Conservation (phyloP, 2,113 vertebrate species). For the Hippocampus mohnikei region DNA sequence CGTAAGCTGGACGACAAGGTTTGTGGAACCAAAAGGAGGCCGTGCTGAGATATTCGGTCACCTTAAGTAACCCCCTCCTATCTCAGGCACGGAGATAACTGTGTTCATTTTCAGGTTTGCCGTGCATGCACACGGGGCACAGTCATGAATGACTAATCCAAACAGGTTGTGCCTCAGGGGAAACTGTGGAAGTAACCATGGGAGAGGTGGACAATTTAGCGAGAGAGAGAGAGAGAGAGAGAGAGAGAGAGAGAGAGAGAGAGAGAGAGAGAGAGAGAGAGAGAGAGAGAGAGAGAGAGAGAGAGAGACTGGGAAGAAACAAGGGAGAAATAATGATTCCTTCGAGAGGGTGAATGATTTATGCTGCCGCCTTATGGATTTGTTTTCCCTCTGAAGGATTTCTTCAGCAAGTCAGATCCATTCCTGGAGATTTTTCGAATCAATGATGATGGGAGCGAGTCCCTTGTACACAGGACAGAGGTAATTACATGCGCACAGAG, state of each 20-base stretch:
- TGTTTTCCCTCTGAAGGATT: slow-evolving; percentile 80
- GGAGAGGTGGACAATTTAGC: slow-evolving; percentile 38
- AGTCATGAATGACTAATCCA: slow-evolving; percentile 61
- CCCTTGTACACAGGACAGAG: slow-evolving; percentile 96
- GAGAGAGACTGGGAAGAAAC: slow-evolving; percentile 15
- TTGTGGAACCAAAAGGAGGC: slow-evolving; percentile 28
- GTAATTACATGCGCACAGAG: slow-evolving; percentile 56
- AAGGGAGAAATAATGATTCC: slow-evolving; percentile 35
- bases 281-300: slow-evolving; percentile 12
- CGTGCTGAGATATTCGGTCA: slow-evolving; percentile 37
- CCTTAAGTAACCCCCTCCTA: slow-evolving; percentile 29
- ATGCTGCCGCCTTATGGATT: slow-evolving; percentile 31
- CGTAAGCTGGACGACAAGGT: slow-evolving; percentile 99
- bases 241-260: too few species aligned
- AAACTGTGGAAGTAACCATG: slow-evolving; percentile 32
- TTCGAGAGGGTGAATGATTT: slow-evolving; percentile 45
- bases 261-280: slow-evolving; percentile 13
- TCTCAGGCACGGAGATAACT: slow-evolving; percentile 55
- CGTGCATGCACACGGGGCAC: slow-evolving; percentile 1
- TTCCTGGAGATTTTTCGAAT: slow-evolving; percentile 97
- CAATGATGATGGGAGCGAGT: slow-evolving; percentile 94
- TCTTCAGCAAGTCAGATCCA: slow-evolving; percentile 99
- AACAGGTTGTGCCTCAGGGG: slow-evolving; percentile 54
- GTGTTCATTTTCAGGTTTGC: slow-evolving; percentile 58
- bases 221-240: slow-evolving; percentile 13